Conservation (phyloP, 2,113 vertebrate genomes). For the Antechinus stuartii region DNA sequence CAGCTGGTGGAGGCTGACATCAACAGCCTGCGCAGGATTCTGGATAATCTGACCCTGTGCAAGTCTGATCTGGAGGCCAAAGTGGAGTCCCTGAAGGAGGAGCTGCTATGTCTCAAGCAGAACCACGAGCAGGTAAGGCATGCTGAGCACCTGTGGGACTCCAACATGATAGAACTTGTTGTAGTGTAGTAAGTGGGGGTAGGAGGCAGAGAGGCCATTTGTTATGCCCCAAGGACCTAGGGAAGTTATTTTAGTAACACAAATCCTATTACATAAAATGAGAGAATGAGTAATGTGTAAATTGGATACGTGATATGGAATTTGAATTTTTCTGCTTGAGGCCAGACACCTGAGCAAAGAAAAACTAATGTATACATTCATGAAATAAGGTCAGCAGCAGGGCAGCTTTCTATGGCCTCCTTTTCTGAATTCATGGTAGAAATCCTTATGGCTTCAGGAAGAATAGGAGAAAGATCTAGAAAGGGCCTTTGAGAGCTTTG, state of each 20-base stretch:
- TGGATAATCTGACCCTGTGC: slow-evolving; percentile 86
- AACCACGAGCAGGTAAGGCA: slow-evolving; percentile 87
- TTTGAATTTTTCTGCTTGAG: slow-evolving; percentile 24
- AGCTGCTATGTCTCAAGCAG: slow-evolving; percentile 86
- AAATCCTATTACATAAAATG: slow-evolving; percentile 32
- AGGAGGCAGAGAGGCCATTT: background rate
- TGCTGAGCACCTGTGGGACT: background rate
- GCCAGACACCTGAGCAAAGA: background rate
- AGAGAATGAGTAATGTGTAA: slow-evolving; percentile 45
- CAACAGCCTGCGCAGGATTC: slow-evolving; percentile 84
- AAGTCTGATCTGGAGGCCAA: slow-evolving; percentile 86
- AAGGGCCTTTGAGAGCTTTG: accelerated
- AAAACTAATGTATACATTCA: background rate
- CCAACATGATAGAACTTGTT: background rate
- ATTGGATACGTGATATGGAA: background rate
- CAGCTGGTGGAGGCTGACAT: slow-evolving; percentile 85
- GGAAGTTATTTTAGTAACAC: slow-evolving; percentile 45
- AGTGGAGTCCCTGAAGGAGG: slow-evolving; percentile 87
- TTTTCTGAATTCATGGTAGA: background rate
- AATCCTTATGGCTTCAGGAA: background rate
- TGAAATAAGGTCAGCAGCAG: background rate
- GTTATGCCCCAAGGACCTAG: background rate
- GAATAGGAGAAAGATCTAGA: background rate
- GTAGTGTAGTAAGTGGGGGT: background rate
- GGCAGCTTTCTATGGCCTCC: background rate